These are phyloP conservation scores for Phalera bucephala DNA, from an alignment of 2,888 invertebrate species.

Conservation along the genomic window DNA sequence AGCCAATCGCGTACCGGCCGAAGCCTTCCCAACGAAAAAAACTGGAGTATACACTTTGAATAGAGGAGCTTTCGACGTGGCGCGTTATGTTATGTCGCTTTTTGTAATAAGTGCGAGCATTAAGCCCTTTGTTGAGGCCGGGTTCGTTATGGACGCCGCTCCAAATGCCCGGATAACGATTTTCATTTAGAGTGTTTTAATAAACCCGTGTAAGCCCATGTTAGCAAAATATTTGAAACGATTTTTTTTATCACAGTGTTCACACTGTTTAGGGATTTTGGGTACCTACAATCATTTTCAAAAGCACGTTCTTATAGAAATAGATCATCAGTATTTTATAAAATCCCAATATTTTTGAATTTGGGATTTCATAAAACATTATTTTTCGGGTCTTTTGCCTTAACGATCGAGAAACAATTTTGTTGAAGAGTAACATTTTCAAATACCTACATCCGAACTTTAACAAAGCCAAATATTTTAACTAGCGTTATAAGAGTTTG, in stretches of 20 bases:
- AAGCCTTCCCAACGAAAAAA: slow-evolving; percentile 76
- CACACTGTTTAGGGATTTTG: slow-evolving; percentile 12
- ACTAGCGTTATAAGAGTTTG: too few relatives aligned
- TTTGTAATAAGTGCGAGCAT: slow-evolving; percentile 82
- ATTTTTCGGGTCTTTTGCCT: too few relatives aligned
- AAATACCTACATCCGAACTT: too few relatives aligned
- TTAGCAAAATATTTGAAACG: slow-evolving; percentile 50
- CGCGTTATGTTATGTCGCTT: slow-evolving; percentile 82
- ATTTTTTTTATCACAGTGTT: slow-evolving; percentile 33
- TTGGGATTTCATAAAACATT: too few relatives aligned
- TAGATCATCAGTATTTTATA: too few relatives aligned
- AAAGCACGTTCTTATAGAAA: too few relatives aligned
- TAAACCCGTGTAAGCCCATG: slow-evolving; percentile 75
- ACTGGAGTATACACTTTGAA: slow-evolving; percentile 81
- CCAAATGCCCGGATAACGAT: slow-evolving; percentile 78
- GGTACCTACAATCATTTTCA: too few relatives aligned
- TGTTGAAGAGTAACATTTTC: too few relatives aligned
- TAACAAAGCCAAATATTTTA: too few relatives aligned
- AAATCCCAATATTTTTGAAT: too few relatives aligned
- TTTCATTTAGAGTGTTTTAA: slow-evolving; percentile 81
- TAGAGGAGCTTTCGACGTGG: slow-evolving; percentile 80
- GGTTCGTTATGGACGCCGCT: slow-evolving; percentile 80
- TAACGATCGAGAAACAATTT: too few relatives aligned
- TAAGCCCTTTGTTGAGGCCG: slow-evolving; percentile 81
- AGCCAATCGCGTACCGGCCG: slow-evolving; percentile 56